A percentile compares a stretch with the other conserved stretches of the same genome.
These are phyloP conservation scores for Callimorpha dominula DNA, from an alignment of 2,888 invertebrate genomes.

Conservation along the genomic window DNA sequence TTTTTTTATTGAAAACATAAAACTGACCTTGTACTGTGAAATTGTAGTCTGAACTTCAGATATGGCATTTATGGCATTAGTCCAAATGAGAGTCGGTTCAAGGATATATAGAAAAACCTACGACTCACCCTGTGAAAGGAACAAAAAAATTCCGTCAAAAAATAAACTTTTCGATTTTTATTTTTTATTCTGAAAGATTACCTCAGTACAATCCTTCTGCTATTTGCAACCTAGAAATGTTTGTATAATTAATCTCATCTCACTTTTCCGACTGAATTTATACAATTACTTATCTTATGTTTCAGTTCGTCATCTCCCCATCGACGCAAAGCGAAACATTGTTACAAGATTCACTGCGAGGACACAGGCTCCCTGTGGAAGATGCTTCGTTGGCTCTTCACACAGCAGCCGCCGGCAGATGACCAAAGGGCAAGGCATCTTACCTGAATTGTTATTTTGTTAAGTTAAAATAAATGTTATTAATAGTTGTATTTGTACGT, in stretches of 20 bases:
- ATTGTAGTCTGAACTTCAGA: too few species aligned
- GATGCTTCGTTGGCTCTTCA: conserved; percentile 69
- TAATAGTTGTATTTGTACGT: neutral
- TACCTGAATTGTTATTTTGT: conserved; percentile 25
- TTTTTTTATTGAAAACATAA: too few species aligned
- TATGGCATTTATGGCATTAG: too few species aligned
- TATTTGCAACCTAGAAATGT: neutral
- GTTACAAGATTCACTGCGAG: conserved; percentile 74
- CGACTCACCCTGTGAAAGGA: too few species aligned
- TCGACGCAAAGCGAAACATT: conserved; percentile 59
- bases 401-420: conserved; percentile 47
- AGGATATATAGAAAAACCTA: too few species aligned
- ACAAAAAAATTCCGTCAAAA: too few species aligned
- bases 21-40: too few species aligned
- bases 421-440: conserved; percentile 32
- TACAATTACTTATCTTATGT: neutral
- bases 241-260: neutral
- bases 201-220: too few species aligned
- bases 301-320: conserved; percentile 27
- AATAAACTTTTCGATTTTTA: too few species aligned
- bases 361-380: conserved; percentile 66
- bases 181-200: too few species aligned
- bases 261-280: neutral
- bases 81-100: too few species aligned
- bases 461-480: conserved; percentile 14